These are phyloP conservation scores for Peromyscus eremicus DNA, from an alignment of 2,797 vertebrate species.

Conservation along the genomic window DNA sequence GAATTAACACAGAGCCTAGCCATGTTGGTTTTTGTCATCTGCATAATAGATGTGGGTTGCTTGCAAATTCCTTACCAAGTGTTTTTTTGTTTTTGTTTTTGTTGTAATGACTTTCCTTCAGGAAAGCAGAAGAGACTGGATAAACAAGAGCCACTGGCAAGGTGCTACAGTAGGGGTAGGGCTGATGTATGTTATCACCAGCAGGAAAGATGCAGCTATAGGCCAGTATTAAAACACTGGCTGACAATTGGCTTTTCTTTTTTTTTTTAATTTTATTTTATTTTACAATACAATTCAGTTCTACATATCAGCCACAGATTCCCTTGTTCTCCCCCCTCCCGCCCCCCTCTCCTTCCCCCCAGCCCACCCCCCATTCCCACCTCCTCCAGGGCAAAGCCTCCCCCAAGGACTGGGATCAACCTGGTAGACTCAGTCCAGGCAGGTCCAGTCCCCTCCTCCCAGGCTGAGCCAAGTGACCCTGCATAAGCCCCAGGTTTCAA, in stretches of 20 bases:
- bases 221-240: slow-evolving; percentile 31
- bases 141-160: slow-evolving; percentile 38
- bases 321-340: too few species aligned
- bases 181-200: neutral
- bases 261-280: too few species aligned
- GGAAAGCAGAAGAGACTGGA: slow-evolving; percentile 59
- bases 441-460: too few species aligned
- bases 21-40: slow-evolving; percentile 81
- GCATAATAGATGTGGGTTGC: slow-evolving; percentile 75
- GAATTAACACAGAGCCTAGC: slow-evolving; percentile 84
- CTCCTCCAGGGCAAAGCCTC: too few species aligned
- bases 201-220: slow-evolving; percentile 66
- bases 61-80: slow-evolving; percentile 76
- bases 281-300: too few species aligned
- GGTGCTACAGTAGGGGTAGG: neutral
- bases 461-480: too few species aligned
- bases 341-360: too few species aligned
- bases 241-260: slow-evolving; percentile 58
- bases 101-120: slow-evolving; percentile 70
- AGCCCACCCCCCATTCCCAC: too few species aligned
- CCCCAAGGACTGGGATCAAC: too few species aligned
- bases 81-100: neutral
- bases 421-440: too few species aligned
- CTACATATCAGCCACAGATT: too few species aligned
- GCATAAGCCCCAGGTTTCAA: too few species aligned